A percentile compares a stretch with the other conserved stretches of the same genome.
phyloP scores from a whole-genome alignment of 2,113 vertebrate species.

The Eulacestoma nigropectus region DNA sequence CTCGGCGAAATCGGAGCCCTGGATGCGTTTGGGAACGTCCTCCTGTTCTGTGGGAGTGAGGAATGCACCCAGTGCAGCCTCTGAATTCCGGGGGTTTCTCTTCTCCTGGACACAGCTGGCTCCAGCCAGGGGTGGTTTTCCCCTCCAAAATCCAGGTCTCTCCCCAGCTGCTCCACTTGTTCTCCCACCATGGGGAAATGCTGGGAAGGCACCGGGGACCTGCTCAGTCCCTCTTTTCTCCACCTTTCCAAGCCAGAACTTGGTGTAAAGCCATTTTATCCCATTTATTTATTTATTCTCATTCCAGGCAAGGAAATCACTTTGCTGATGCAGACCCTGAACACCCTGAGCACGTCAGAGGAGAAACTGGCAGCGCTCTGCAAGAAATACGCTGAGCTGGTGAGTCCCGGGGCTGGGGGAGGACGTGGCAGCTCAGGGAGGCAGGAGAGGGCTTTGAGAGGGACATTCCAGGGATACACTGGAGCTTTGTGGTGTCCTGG shows the following conservation, averaged over 20 bases:
- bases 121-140: not conserved
- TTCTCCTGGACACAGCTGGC: not conserved
- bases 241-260: not conserved
- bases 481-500: not conserved
- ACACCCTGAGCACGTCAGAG: conserved; percentile 95
- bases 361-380: conserved; percentile 92
- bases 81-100: rapidly evolving
- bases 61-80: not conserved
- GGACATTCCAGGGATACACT: not conserved
- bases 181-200: rapidly evolving
- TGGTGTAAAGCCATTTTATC: not conserved
- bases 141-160: not conserved
- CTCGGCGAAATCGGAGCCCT: rapidly evolving
- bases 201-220: not conserved
- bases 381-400: conserved; percentile 99
- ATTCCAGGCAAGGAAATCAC: conserved; percentile 95
- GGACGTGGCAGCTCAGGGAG: not conserved
- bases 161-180: not conserved
- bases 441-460: not conserved
- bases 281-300: not conserved
- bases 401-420: conserved; percentile 62
- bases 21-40: rapidly evolving
- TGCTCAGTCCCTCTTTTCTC: not conserved
- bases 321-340: conserved; percentile 95
- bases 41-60: not conserved